Conservation (phyloP, 37 sponge, comb jelly and placozoan species). For the Beroe forskalii region DNA sequence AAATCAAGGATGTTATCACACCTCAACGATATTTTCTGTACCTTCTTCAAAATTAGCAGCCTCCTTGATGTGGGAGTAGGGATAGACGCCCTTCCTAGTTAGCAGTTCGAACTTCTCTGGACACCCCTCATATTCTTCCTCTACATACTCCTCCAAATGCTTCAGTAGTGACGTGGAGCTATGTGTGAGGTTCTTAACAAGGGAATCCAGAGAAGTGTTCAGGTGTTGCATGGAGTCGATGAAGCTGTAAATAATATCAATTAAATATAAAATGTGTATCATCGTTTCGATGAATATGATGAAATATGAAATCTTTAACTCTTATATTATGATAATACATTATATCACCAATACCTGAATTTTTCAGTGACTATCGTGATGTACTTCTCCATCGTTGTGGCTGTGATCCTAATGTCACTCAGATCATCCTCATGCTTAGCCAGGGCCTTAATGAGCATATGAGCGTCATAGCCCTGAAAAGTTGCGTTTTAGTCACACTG, state of each 20-base stretch:
- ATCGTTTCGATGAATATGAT: no score
- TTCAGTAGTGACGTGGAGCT: not conserved
- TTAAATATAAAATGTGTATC: no score
- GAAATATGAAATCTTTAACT: no score
- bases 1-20: no score
- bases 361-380: not conserved
- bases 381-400: conserved; percentile 38
- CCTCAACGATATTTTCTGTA: not conserved
- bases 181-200: not conserved
- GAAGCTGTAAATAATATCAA: conserved; percentile 31
- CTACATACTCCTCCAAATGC: not conserved
- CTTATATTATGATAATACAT: no score
- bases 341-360: conserved; percentile 48
- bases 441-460: conserved; percentile 4
- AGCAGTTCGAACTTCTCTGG: conserved; percentile 41
- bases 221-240: conserved; percentile 43
- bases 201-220: conserved; percentile 11
- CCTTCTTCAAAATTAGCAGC: conserved; percentile 28
- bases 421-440: conserved; percentile 36
- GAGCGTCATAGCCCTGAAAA: conserved; percentile 37
- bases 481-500: no score
- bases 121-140: not conserved
- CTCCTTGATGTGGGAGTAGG: conserved; percentile 1
- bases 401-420: conserved; percentile 12
- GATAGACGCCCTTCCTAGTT: conserved; percentile 43